These are phyloP conservation scores for Notechis scutatus DNA, from an alignment of 2,113 vertebrate species.

Conservation along the genomic window DNA sequence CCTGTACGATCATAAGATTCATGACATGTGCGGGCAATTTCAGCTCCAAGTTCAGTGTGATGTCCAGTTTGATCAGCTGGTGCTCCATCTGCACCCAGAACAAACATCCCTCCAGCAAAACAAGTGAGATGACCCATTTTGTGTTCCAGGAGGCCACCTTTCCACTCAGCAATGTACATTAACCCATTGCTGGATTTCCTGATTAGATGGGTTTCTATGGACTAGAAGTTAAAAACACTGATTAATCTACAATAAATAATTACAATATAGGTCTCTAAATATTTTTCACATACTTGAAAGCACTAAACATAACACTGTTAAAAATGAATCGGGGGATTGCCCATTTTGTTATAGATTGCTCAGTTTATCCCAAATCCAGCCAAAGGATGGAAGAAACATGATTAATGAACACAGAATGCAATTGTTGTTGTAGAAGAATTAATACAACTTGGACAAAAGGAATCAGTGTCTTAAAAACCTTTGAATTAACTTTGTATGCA, in stretches of 20 bases:
- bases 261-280: not conserved
- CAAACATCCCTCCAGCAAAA: conserved; percentile 98
- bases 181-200: conserved; percentile 88
- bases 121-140: conserved; percentile 99
- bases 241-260: not conserved
- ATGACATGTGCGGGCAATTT: conserved; percentile 94
- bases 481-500: not conserved
- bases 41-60: conserved; percentile 91
- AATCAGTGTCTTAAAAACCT: not conserved
- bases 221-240: conserved; percentile 65
- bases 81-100: conserved; percentile 89
- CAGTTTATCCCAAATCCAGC: not conserved
- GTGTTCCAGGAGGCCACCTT: conserved; percentile 93
- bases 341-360: not conserved
- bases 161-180: conserved; percentile 97
- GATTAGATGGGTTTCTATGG: conserved; percentile 92
- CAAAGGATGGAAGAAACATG: not conserved
- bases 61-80: conserved; percentile 82
- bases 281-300: not conserved
- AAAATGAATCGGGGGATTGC: not conserved
- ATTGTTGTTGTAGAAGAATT: not conserved
- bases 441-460: not conserved
- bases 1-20: conserved; percentile 93
- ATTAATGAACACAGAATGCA: not conserved
- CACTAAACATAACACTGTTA: not conserved